Base-by-base conservation (phyloP, 2,797 vertebrate genomes). In the Lemur catta region DNA sequence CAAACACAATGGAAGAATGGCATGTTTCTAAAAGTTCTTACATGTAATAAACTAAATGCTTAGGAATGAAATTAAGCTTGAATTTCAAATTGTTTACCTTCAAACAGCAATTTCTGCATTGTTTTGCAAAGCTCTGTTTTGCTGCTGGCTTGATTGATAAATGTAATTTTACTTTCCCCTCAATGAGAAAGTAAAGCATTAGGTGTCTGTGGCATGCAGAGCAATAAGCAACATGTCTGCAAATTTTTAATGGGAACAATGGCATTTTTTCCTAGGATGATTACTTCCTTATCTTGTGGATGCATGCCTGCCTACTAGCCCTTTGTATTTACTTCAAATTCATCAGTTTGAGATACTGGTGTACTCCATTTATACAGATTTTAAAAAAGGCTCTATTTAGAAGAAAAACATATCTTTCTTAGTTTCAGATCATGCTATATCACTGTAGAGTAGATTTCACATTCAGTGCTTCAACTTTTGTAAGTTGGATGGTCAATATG, bases 251-350 rank as follows among this genome's bases (percentile, higher is more conserved):
- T 52, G 28, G 79, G 61, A 98, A 65, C 52, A 74, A 69, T 96
- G 61, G 2, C 18, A 30, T 97, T 95, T 97, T 91, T 98, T 97
- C 10, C 91, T 91, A 69, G 95, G 94, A 97, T 97, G 94, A 95
- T 98, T 97, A 97, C 97, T 97, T 98, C 74, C 93, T 98, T 98
- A 97, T 98, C 97, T 98, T 85, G 20, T n/a, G 46, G 71, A 41
- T 96, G 81, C 95, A 98, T 97, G 67, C 88, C 69, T 97, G 71
- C 92, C 96, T 98, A 94, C 63, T 55, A 97, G 35, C 12, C 76
- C 76, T 90, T 96, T 98, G 92, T 96, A 59, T 97, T 98, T 98
- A 94, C 76, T 97, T 97, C 95, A 92, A 10, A 69, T 98, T 96
- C 75, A 90, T 98, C 94, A 97, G 55, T 95, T 96, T 91, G 89